A percentile compares a stretch with the other conserved stretches of the same genome.
Conservation (phyloP, 2,888 invertebrate genomes). For the Acanthopleura granulata region DNA sequence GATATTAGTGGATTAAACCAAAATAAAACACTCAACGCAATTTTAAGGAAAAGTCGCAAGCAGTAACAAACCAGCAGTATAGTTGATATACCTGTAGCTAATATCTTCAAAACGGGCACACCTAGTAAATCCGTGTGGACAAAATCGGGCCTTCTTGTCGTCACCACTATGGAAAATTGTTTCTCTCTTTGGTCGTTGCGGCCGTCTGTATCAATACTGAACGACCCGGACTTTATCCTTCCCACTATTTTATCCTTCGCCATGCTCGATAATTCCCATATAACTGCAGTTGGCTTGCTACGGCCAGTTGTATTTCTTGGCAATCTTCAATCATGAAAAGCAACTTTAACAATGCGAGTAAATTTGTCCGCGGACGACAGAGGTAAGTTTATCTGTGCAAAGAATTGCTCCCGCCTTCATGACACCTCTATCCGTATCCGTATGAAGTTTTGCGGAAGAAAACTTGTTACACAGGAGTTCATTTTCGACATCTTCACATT, state of each 20-base stretch:
- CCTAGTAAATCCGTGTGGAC: constrained; percentile 23
- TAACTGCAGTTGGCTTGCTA: constrained; percentile 16
- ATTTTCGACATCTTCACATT: background rate
- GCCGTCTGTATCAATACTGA: constrained; percentile 20
- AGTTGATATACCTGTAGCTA: constrained; percentile 21
- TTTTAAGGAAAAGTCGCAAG: too few relatives aligned
- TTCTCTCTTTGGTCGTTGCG: constrained; percentile 23
- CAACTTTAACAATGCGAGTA: background rate
- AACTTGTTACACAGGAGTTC: background rate
- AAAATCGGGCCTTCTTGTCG: constrained; percentile 5
- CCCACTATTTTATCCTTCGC: background rate
- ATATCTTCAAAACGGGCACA: constrained; percentile 20
- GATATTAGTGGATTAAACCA: too few relatives aligned
- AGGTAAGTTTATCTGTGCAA: background rate
- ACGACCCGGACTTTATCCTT: background rate
- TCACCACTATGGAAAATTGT: constrained; percentile 25
- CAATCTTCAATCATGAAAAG: constrained; percentile 14
- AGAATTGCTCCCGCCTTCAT: background rate
- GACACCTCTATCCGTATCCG: background rate
- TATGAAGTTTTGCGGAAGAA: background rate
- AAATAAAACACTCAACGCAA: too few relatives aligned
- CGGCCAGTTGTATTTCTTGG: constrained; percentile 11
- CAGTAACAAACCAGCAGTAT: background rate
- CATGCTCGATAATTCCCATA: background rate
- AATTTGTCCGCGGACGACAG: background rate